A percentile compares a stretch with the other conserved stretches of the same genome.
phyloP scores from a whole-genome alignment of 2,113 vertebrate species.

The Columba janthina region DNA sequence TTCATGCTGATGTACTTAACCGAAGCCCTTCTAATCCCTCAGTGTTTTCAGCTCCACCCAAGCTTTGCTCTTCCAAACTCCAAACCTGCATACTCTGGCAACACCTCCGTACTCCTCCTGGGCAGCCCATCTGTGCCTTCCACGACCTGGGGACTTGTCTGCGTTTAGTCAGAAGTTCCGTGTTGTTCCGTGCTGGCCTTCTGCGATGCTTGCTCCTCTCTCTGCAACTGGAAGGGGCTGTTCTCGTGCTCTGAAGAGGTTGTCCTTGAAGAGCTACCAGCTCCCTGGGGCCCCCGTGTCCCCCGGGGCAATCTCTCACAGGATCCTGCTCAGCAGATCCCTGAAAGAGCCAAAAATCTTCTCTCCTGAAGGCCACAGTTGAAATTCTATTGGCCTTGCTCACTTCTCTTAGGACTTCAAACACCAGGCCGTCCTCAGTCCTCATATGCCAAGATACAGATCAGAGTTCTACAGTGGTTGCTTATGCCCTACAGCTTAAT shows the following conservation, averaged over 20 bases:
- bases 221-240: neutral
- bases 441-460: neutral
- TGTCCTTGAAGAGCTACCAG: neutral
- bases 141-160: neutral
- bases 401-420: neutral
- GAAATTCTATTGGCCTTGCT: neutral
- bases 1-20: neutral
- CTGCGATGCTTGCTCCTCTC: neutral
- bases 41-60: neutral
- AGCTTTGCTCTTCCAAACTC: neutral
- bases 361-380: neutral
- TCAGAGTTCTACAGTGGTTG: neutral
- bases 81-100: neutral
- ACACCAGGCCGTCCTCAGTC: neutral
- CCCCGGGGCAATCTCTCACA: neutral
- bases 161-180: neutral
- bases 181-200: neutral
- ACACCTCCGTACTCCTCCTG: neutral
- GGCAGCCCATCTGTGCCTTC: neutral
- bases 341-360: neutral
- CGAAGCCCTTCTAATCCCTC: neutral
- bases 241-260: neutral
- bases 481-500: neutral
- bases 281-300: neutral
- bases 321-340: neutral